Conservation (phyloP, 2,797 vertebrate species). For the Alfaro cultratus region DNA sequence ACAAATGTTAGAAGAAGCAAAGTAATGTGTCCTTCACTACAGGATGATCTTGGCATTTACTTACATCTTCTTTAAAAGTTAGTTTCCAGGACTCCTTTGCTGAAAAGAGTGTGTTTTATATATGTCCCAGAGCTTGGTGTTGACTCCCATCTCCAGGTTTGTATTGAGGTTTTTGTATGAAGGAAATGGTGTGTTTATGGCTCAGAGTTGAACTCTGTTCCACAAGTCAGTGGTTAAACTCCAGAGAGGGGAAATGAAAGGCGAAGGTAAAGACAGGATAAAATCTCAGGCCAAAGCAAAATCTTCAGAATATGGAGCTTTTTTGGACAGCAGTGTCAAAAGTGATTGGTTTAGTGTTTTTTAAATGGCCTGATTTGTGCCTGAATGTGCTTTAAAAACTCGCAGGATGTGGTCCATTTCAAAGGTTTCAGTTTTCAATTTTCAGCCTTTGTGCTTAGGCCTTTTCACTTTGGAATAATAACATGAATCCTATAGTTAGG, state of each 20-base stretch:
- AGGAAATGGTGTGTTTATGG: conserved; percentile 46
- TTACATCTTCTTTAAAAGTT: conserved; percentile 18
- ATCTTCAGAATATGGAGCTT: not conserved
- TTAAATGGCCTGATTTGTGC: not conserved
- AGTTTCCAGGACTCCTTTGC: conserved; percentile 19
- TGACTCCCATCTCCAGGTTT: conserved; percentile 60
- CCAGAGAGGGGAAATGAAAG: conserved; percentile 19
- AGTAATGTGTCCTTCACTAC: not conserved
- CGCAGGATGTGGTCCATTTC: not conserved
- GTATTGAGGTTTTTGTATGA: conserved; percentile 42
- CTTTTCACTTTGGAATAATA: not conserved
- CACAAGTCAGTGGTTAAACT: conserved; percentile 12
- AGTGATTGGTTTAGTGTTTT: not conserved
- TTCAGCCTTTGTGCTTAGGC: not conserved
- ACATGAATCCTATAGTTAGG: not conserved
- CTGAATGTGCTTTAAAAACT: not conserved
- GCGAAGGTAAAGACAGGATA: conserved; percentile 5
- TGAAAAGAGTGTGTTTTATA: conserved; percentile 26
- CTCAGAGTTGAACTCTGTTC: conserved; percentile 22
- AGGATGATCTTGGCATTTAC: not conserved
- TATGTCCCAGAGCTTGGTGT: conserved; percentile 39
- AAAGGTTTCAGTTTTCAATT: not conserved
- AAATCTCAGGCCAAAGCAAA: not conserved
- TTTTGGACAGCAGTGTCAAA: not conserved
- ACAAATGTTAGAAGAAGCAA: not conserved